Evolutionary conservation across 2,888 invertebrate species (phyloP).

Genomic region (Toxonevra muliebris): DNA sequence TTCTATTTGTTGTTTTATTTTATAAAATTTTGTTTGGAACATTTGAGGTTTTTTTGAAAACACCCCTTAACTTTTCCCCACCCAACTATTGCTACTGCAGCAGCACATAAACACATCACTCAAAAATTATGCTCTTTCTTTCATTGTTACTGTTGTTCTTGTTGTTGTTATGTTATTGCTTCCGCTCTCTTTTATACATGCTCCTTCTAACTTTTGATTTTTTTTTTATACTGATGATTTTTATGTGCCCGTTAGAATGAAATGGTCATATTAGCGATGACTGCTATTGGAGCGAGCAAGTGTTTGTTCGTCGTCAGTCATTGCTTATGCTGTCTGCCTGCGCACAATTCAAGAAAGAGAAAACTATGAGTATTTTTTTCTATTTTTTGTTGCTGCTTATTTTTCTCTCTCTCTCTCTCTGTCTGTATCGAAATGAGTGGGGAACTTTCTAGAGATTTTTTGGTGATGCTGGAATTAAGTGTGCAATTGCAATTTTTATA

Average conservation of each 20-base stretch:
- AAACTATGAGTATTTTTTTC: constrained; percentile 7
- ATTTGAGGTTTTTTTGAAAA: neutral
- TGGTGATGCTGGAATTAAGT: constrained; percentile 12
- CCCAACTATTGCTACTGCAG: neutral
- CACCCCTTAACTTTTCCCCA: neutral
- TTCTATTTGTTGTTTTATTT: no score
- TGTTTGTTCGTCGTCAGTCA: neutral
- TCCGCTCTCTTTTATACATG: constrained; percentile 6
- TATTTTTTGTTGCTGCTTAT: neutral
- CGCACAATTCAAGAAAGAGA: constrained; percentile 5
- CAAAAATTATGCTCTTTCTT: neutral
- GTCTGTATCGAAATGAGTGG: neutral
- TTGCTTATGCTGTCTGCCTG: neutral
- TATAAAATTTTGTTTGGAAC: no score
- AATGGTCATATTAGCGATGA: constrained; percentile 17
- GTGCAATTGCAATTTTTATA: no score
- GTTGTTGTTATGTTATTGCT: neutral
- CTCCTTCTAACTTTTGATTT: constrained; percentile 10
- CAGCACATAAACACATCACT: constrained; percentile 7
- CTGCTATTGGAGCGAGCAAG: neutral
- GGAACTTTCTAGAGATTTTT: neutral
- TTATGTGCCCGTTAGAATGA: constrained; percentile 27
- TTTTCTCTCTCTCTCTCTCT: neutral
- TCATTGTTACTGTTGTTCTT: neutral
- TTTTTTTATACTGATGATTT: constrained; percentile 12